phyloP scores from a whole-genome alignment of 2,888 invertebrate species.

The Spodoptera picta region DNA sequence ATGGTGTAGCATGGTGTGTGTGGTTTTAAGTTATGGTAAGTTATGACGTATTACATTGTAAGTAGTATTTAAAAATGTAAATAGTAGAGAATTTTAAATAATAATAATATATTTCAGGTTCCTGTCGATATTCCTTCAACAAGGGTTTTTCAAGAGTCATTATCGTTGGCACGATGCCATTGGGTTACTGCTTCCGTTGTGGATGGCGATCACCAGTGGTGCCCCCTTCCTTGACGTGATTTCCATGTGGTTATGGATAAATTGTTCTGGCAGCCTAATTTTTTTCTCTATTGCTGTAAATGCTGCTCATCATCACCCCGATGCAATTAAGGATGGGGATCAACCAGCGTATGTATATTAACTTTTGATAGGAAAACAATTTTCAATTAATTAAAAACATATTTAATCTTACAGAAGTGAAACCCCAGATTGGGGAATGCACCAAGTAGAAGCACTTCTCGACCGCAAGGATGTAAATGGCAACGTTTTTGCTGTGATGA shows the following conservation, averaged over 20 bases:
- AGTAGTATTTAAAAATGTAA: too few relatives aligned
- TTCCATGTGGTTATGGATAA: slow-evolving; percentile 87
- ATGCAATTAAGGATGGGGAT: slow-evolving; percentile 94
- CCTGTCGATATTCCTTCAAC: slow-evolving; percentile 63
- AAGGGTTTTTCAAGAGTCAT: slow-evolving; percentile 70
- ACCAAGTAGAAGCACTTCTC: slow-evolving; percentile 92
- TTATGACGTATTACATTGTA: too few relatives aligned
- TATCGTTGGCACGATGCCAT: slow-evolving; percentile 76
- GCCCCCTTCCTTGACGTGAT: slow-evolving; percentile 71
- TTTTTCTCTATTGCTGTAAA: slow-evolving; percentile 91
- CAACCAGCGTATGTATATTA: slow-evolving; percentile 70
- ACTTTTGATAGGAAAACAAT: too few relatives aligned
- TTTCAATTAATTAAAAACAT: neutral
- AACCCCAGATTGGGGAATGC: slow-evolving; percentile 92
- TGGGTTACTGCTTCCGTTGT: slow-evolving; percentile 76
- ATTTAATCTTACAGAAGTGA: slow-evolving; percentile 59
- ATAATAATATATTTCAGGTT: slow-evolving; percentile 64
- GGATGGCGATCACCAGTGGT: slow-evolving; percentile 76
- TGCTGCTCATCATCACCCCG: slow-evolving; percentile 94
- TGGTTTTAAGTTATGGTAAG: too few relatives aligned
- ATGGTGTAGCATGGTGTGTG: too few relatives aligned
- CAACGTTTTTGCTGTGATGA: slow-evolving; percentile 90
- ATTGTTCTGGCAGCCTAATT: slow-evolving; percentile 87
- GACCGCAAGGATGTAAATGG: slow-evolving; percentile 91
- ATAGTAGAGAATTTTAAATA: neutral